These are phyloP conservation scores for Callipepla squamata DNA, from an alignment of 2,113 vertebrate genomes.

Conservation along the genomic window DNA sequence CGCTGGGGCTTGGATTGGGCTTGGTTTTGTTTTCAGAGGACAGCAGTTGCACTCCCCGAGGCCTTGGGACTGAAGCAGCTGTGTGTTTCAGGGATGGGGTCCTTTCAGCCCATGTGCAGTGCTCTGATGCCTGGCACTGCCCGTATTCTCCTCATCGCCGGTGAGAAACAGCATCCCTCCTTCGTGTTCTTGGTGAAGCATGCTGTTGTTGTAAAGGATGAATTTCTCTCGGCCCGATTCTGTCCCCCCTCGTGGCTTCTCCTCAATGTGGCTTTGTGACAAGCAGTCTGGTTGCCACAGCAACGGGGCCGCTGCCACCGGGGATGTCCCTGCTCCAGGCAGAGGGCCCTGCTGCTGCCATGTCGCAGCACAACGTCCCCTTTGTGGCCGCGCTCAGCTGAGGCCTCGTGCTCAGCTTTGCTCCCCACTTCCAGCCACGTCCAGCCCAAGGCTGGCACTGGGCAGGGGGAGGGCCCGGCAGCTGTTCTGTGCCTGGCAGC, in stretches of 20 bases:
- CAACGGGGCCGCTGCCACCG: constrained; percentile 53
- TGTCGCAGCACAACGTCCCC: constrained; percentile 43
- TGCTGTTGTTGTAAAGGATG: background rate
- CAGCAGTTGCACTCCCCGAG: background rate
- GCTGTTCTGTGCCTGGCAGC: constrained; percentile 2
- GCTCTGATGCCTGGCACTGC: background rate
- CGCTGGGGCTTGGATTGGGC: background rate
- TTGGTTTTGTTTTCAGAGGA: background rate
- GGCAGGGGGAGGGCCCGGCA: background rate
- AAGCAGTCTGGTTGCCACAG: constrained; percentile 66
- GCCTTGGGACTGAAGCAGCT: background rate
- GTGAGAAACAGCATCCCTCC: background rate
- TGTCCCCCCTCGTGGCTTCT: constrained; percentile 64
- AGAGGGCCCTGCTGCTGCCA: constrained; percentile 52
- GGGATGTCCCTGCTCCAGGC: constrained; percentile 60
- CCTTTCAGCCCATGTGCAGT: background rate
- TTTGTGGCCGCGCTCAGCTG: constrained; percentile 44
- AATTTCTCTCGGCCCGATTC: constrained; percentile 44
- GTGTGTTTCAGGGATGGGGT: background rate
- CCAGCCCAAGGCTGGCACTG: constrained; percentile 36
- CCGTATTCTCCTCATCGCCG: rapidly evolving
- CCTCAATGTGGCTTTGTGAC: constrained; percentile 71
- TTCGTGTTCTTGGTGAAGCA: background rate
- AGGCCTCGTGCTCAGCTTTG: constrained; percentile 26
- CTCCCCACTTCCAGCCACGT: constrained; percentile 47